Evolutionary conservation across 2,888 invertebrate species (phyloP).

Genomic region (Drosophila hamatofila): DNA sequence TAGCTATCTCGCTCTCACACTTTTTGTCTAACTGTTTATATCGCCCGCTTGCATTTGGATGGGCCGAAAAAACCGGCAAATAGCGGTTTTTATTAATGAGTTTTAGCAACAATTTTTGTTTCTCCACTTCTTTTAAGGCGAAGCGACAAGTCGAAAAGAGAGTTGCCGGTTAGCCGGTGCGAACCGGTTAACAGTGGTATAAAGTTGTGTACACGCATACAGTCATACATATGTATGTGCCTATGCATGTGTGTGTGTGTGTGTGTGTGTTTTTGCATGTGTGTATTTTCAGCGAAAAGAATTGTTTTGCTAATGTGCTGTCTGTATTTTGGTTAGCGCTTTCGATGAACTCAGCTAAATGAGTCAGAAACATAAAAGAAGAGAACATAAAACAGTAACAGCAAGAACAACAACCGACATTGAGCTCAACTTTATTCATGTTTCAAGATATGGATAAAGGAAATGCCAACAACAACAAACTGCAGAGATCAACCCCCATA

Average conservation of each 20-base stretch:
- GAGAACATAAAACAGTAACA: conserved; percentile 3
- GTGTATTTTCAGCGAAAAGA: conserved; percentile 10
- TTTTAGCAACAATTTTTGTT: conserved; percentile 6
- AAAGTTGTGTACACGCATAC: not conserved
- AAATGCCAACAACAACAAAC: conserved; percentile 48
- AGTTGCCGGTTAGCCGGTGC: conserved; percentile 24
- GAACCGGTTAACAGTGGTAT: conserved; percentile 36
- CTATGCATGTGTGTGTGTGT: not conserved
- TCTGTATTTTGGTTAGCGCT: conserved; percentile 18
- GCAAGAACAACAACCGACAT: not conserved
- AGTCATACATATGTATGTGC: not conserved
- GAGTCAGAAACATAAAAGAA: conserved; percentile 33
- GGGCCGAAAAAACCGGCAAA: conserved; percentile 27
- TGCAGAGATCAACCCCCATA: conserved; percentile 40
- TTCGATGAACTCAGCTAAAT: conserved; percentile 27
- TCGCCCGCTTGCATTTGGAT: conserved; percentile 5
- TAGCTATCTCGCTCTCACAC: not conserved
- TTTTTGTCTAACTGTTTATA: conserved; percentile 28
- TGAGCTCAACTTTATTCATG: conserved; percentile 2
- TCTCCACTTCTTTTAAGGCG: conserved; percentile 2
- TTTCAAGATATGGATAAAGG: conserved; percentile 2
- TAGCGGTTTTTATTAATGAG: conserved; percentile 21
- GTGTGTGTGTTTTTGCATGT: not conserved
- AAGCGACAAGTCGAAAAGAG: conserved; percentile 16
- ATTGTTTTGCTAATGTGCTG: conserved; percentile 20